phyloP scores from a whole-genome alignment of 1,140 invertebrate species.

The Papilio polytes region DNA sequence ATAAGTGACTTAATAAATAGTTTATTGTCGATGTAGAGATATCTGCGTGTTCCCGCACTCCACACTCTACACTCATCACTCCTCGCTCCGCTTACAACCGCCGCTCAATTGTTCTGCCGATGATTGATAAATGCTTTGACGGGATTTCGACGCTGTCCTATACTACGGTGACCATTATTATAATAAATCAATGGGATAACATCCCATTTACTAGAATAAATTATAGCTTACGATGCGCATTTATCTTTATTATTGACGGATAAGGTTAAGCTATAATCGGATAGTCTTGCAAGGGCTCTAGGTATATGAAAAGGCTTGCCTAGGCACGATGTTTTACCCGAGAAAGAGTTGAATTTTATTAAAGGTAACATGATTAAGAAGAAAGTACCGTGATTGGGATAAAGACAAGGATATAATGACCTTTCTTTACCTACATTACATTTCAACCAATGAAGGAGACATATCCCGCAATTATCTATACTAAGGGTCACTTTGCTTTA shows the following conservation, averaged over 20 bases:
- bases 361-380: no score
- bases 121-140: slow-evolving; percentile 15
- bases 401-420: no score
- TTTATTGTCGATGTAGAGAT: slow-evolving; percentile 12
- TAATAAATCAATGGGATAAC: not conserved
- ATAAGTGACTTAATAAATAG: slow-evolving; percentile 26
- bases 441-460: no score
- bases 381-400: no score
- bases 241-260: not conserved
- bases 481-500: not conserved
- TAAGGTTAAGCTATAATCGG: not conserved
- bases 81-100: not conserved
- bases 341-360: no score
- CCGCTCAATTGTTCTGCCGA: slow-evolving; percentile 28
- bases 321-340: no score
- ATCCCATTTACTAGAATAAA: not conserved
- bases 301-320: no score
- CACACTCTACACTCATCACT: not conserved
- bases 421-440: not conserved
- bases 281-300: not conserved
- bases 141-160: slow-evolving; percentile 35
- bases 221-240: not conserved
- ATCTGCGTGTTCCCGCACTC: not conserved
- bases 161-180: not conserved
- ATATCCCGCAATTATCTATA: not conserved